Evolutionary conservation across 1,140 invertebrate genomes (phyloP), one percentile per base, ranked within the genome.

Genomic region (Pseudomyrmex sp.): DNA sequence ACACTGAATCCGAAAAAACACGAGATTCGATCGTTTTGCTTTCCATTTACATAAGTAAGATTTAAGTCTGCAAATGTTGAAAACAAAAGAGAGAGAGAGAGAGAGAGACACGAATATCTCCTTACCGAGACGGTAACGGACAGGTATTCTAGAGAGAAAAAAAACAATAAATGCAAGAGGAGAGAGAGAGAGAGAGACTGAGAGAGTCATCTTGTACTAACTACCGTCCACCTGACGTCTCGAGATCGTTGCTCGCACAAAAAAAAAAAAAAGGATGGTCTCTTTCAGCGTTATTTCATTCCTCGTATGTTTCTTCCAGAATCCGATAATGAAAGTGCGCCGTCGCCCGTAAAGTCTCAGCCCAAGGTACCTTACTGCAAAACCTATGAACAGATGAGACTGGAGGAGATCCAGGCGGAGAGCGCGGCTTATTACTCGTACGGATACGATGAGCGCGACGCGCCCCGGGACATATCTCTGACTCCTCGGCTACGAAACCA

Each of bases 391-490:
- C 95, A 97, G 84, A 95, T 96, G 69, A 93, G 95, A 15, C 91
- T 97, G 54, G 96, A 97, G 92, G 95, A 95, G 86, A 96, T 97
- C 58, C 96, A 96, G 85, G 96, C 95, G 1, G 96, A 96, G 90
- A 95, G 95, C 7, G 96, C 96, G 5, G 96, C 96, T 35, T 96
- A 95, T 92, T 97, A 96, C 92, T 95, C 95, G 52, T 96, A 96
- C 90, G 91, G 93, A 46, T 59, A 59, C 1, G 69, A 83, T 15
- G 85, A 88, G 26, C 68, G 18, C 58, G 66, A 15, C 9, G 26
- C 2, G 20, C n/a, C 54, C 46, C 48, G 58, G 35, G 35, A 35
- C 35, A 35, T 35, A 5, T 35, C 35, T 35, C 5, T 35, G 35
- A 35, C 35, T 5, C 35, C 35, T 35, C 35, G 35, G 35, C 35